These are phyloP conservation scores for Montifringilla adamsi DNA, from an alignment of 2,113 vertebrate species.

Conservation along the genomic window DNA sequence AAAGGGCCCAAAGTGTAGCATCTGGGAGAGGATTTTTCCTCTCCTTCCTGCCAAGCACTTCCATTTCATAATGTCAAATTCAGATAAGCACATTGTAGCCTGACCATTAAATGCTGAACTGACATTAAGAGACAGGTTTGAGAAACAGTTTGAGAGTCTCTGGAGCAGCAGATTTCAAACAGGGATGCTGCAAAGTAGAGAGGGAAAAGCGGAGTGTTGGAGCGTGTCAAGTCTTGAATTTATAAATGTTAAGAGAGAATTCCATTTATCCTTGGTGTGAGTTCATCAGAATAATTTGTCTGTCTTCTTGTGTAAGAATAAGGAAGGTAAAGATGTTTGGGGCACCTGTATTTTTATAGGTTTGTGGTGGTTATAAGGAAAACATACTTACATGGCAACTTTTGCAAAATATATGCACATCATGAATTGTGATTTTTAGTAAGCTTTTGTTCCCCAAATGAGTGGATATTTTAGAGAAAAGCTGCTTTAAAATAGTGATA, in stretches of 20 bases:
- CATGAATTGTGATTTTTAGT: neutral
- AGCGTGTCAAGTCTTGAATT: neutral
- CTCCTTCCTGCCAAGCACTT: neutral
- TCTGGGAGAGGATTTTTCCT: neutral
- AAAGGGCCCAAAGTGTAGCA: neutral
- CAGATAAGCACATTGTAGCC: neutral
- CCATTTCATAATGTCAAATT: neutral
- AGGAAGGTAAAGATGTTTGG: neutral
- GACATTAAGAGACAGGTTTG: neutral
- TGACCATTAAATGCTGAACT: neutral
- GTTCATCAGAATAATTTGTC: neutral
- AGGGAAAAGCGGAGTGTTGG: neutral
- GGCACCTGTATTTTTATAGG: neutral
- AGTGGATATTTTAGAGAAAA: neutral
- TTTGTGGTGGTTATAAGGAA: neutral
- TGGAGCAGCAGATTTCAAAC: neutral
- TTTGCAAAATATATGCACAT: neutral
- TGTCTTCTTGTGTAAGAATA: neutral
- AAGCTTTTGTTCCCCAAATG: neutral
- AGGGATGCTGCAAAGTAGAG: neutral
- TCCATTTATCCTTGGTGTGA: neutral
- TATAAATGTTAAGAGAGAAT: neutral
- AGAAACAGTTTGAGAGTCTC: neutral
- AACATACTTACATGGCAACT: neutral
- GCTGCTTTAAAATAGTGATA: neutral